phyloP scores from a whole-genome alignment of 1,140 invertebrate genomes.

The Andrena cerasifolii region DNA sequence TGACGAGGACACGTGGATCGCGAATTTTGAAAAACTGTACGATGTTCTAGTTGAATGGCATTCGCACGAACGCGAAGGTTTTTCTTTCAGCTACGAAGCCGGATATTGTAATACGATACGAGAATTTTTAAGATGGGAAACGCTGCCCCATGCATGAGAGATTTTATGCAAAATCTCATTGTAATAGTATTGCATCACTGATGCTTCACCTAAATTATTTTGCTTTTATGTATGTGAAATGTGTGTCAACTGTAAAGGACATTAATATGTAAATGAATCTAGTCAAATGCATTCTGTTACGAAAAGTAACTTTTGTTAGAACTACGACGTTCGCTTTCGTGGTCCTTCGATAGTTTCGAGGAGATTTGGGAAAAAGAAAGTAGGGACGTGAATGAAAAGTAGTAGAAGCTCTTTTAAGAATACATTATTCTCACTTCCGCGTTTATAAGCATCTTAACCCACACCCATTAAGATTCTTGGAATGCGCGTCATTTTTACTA shows the following conservation, averaged over 20 bases:
- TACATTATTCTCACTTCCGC: not conserved
- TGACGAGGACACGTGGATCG: not conserved
- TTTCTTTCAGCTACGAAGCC: not conserved
- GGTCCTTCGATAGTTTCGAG: not conserved
- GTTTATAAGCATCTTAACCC: not conserved
- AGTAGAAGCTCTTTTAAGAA: not conserved
- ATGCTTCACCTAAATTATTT: constrained; percentile 18
- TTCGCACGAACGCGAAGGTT: not conserved
- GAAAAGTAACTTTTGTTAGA: not conserved
- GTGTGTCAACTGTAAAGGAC: not conserved
- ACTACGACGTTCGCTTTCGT: no score
- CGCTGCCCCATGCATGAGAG: not conserved
- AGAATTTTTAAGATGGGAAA: not conserved
- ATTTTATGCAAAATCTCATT: constrained; percentile 10
- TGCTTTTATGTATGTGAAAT: not conserved
- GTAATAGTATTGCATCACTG: not conserved
- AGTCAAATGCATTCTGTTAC: not conserved
- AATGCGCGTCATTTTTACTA: not conserved
- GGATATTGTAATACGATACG: not conserved
- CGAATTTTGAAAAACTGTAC: not conserved
- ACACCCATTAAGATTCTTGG: not conserved
- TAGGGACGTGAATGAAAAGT: not conserved
- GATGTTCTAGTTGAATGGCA: not conserved
- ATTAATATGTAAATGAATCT: not conserved
- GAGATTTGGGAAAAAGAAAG: not conserved